These are phyloP conservation scores for Vulpes lagopus DNA, from an alignment of 2,113 vertebrate species.

Conservation along the genomic window DNA sequence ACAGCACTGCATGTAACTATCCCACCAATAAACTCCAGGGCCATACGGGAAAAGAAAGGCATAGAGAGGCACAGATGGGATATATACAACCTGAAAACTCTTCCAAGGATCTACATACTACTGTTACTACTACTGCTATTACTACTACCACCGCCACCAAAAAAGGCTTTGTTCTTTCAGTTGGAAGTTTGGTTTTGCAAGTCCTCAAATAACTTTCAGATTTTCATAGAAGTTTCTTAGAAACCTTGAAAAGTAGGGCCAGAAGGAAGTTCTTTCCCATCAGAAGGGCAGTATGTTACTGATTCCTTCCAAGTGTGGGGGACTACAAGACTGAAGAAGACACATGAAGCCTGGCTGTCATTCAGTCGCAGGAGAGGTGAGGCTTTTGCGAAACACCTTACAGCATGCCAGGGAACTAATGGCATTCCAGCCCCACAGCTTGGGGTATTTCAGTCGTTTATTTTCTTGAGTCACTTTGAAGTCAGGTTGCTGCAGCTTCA, in stretches of 20 bases:
- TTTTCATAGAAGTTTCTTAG: background rate
- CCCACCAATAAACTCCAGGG: background rate
- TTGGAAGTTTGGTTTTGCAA: background rate
- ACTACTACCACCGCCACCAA: background rate
- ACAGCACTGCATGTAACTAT: background rate
- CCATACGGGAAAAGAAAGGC: background rate
- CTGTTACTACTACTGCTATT: background rate
- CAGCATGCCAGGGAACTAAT: background rate
- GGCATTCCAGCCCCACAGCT: background rate
- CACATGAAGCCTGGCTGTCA: background rate
- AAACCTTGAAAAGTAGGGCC: background rate
- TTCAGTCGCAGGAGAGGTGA: background rate
- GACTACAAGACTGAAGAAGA: background rate
- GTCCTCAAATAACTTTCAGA: background rate
- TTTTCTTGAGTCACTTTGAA: background rate
- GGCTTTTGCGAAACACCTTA: background rate
- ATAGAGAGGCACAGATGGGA: background rate
- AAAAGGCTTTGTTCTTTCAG: background rate
- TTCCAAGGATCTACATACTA: background rate
- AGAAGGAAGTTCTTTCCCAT: background rate
- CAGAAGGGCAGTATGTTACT: background rate
- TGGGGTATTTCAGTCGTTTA: background rate
- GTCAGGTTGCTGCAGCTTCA: background rate
- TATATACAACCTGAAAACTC: background rate
- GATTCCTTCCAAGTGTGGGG: background rate